phyloP scores from a whole-genome alignment of 2,888 invertebrate genomes.

The Drymonia ruficornis region DNA sequence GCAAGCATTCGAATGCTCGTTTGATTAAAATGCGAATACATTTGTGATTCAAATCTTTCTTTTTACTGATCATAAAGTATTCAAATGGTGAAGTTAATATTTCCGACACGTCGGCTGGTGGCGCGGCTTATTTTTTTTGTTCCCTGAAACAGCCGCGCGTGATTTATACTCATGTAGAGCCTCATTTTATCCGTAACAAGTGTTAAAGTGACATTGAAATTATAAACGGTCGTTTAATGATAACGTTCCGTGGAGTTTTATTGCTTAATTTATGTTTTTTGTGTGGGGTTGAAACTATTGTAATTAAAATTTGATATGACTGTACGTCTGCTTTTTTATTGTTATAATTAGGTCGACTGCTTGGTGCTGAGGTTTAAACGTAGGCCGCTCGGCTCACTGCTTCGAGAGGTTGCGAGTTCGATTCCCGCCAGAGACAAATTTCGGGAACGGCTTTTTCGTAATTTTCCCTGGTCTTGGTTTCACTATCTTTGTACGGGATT shows the following conservation, averaged over 20 bases:
- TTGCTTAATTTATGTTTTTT: background rate
- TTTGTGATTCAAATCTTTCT: slow-evolving; percentile 81
- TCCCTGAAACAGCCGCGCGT: slow-evolving; percentile 37
- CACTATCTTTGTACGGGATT: too few species aligned
- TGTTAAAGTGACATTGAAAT: slow-evolving; percentile 39
- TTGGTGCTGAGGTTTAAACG: too few species aligned
- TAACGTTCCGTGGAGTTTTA: slow-evolving; percentile 2
- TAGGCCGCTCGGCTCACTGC: too few species aligned
- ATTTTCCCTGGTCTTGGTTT: too few species aligned
- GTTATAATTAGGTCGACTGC: too few species aligned
- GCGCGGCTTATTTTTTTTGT: slow-evolving; percentile 50
- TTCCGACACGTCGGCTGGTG: slow-evolving; percentile 72
- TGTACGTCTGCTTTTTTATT: too few species aligned
- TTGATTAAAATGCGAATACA: slow-evolving; percentile 80
- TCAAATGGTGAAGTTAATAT: slow-evolving; percentile 80
- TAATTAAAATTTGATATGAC: background rate
- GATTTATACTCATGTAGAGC: slow-evolving; percentile 59
- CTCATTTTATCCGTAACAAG: slow-evolving; percentile 48
- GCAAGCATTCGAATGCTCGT: slow-evolving; percentile 49
- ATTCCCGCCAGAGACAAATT: too few species aligned
- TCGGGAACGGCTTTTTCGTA: too few species aligned
- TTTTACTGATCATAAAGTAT: slow-evolving; percentile 83
- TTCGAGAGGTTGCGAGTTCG: too few species aligned
- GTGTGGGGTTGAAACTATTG: background rate
- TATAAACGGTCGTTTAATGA: slow-evolving; percentile 40